A percentile compares a stretch with the other conserved stretches of the same genome.
Conservation (phyloP, 2,888 invertebrate species). For the Trichogramma dendrolimi region DNA sequence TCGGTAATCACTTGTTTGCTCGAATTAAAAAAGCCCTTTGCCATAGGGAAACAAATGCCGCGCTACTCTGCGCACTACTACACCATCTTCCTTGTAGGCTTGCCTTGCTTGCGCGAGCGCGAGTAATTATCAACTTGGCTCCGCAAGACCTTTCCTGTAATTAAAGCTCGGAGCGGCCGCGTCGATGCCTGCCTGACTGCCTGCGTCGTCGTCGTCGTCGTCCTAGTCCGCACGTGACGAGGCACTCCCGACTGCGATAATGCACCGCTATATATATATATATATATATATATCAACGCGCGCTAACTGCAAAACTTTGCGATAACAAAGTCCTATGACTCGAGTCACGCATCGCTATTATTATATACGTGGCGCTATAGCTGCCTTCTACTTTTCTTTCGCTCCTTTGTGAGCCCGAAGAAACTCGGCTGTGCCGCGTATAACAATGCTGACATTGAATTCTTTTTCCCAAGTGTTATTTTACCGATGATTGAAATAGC, state of each 20-base stretch:
- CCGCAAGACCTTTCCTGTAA: constrained; percentile 13
- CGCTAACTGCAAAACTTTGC: not conserved
- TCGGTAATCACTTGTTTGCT: constrained; percentile 26
- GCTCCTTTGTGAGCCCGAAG: too few species aligned
- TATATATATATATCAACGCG: not conserved
- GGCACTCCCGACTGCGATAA: constrained; percentile 14
- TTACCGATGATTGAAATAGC: too few species aligned
- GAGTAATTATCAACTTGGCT: constrained; percentile 25
- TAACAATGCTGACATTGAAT: too few species aligned
- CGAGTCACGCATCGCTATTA: not conserved
- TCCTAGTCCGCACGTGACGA: constrained; percentile 12
- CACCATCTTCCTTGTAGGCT: too few species aligned
- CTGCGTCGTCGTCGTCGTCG: too few species aligned
- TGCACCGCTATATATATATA: not conserved
- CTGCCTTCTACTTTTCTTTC: too few species aligned
- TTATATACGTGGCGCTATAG: not conserved
- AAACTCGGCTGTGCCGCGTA: too few species aligned
- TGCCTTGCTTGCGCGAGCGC: too few species aligned
- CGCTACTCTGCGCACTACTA: not conserved
- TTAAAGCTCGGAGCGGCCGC: constrained; percentile 17
- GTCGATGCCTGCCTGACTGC: too few species aligned
- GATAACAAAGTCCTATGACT: not conserved
- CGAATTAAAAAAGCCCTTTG: constrained; percentile 22
- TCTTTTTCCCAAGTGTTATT: too few species aligned
- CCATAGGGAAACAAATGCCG: not conserved